Conservation (phyloP, 2,797 vertebrate genomes). For the Kryptolebias ocellatus region DNA sequence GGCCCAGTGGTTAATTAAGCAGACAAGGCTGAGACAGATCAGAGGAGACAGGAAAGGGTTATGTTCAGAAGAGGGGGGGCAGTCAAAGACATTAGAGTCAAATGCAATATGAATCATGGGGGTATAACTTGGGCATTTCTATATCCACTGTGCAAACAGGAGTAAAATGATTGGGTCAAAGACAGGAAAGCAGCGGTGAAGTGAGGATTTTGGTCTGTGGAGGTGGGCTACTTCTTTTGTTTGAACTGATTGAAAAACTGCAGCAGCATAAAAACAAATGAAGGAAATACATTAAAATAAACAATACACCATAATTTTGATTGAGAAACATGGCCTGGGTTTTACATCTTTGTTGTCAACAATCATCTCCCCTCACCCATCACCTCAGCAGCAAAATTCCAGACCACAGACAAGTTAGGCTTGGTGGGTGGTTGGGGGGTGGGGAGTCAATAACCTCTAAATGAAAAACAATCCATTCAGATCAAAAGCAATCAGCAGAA, state of each 20-base stretch:
- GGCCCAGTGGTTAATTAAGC: slow-evolving; percentile 62
- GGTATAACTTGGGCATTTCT: slow-evolving; percentile 50
- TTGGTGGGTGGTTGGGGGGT: slow-evolving; percentile 50
- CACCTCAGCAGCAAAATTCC: slow-evolving; percentile 39
- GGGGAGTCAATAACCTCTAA: slow-evolving; percentile 77
- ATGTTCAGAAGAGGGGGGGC: slow-evolving; percentile 23
- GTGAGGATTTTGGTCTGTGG: neutral
- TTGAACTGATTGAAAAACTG: neutral
- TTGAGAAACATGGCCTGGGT: neutral
- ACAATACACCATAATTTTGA: slow-evolving; percentile 39
- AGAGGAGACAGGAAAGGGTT: slow-evolving; percentile 51
- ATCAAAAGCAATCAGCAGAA: slow-evolving; percentile 80
- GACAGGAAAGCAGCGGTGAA: slow-evolving; percentile 20
- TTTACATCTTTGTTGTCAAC: slow-evolving; percentile 32
- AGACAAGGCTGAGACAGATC: slow-evolving; percentile 44
- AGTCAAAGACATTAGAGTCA: slow-evolving; percentile 52
- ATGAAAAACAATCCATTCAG: slow-evolving; percentile 84
- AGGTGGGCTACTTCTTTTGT: slow-evolving; percentile 4
- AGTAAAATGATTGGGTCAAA: slow-evolving; percentile 62
- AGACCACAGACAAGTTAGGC: slow-evolving; percentile 38
- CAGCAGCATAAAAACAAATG: neutral
- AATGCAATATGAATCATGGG: slow-evolving; percentile 45
- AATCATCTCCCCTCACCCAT: slow-evolving; percentile 44
- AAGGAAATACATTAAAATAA: slow-evolving; percentile 18
- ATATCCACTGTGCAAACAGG: slow-evolving; percentile 68